Evolutionary conservation across 2,888 invertebrate genomes (phyloP).

Genomic region (Heliothis peltigera): DNA sequence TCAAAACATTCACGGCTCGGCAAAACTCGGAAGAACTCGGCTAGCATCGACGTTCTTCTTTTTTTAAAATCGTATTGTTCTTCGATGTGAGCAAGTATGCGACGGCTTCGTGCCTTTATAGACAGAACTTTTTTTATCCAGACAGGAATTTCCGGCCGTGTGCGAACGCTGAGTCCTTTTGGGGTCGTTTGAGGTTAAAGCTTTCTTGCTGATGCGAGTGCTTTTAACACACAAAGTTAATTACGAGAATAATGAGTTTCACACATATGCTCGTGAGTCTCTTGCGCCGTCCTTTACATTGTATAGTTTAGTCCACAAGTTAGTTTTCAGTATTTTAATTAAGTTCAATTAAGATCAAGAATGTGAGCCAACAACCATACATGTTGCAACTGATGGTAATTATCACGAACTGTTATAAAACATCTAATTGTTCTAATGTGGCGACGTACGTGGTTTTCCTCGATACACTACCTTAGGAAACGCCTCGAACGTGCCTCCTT

Average conservation of each 20-base stretch:
- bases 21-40: constrained; percentile 32
- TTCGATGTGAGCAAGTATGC: constrained; percentile 24
- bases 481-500: constrained; percentile 30
- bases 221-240: too few relatives aligned
- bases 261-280: neutral
- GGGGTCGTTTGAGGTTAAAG: constrained; percentile 60
- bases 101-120: constrained; percentile 23
- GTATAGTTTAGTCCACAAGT: neutral
- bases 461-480: neutral
- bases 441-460: constrained; percentile 28
- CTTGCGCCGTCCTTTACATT: neutral
- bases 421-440: constrained; percentile 29
- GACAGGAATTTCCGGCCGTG: constrained; percentile 73
- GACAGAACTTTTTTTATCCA: constrained; percentile 61
- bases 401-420: constrained; percentile 19
- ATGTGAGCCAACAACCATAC: constrained; percentile 1
- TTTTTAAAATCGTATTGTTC: constrained; percentile 25
- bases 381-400: constrained; percentile 12
- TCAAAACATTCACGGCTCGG: constrained; percentile 14
- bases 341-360: constrained; percentile 1
- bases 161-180: constrained; percentile 37
- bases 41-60: constrained; percentile 11
- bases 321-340: constrained; percentile 11
- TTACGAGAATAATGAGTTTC: neutral
- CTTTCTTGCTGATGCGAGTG: constrained; percentile 23